These are phyloP conservation scores for Masnerella sp. DNA, from an alignment of 2,888 invertebrate genomes.

Conservation along the genomic window DNA sequence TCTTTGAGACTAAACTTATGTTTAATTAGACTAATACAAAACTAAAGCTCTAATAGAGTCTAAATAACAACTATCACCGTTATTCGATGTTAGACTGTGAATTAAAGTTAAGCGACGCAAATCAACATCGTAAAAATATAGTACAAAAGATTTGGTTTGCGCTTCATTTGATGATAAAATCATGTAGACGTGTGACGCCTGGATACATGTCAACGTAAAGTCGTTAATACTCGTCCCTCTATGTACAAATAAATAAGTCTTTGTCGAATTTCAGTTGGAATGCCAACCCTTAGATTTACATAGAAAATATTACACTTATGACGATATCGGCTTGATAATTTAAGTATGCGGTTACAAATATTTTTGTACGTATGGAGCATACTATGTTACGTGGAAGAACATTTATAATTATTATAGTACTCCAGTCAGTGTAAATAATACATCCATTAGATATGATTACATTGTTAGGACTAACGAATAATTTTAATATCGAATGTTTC, in stretches of 20 bases:
- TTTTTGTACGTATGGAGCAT: constrained; percentile 51
- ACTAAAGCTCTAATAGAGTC: constrained; percentile 2
- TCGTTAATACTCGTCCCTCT: constrained; percentile 15
- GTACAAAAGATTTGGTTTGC: constrained; percentile 10
- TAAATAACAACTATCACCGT: constrained; percentile 10
- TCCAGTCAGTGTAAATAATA: constrained; percentile 48
- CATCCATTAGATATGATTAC: constrained; percentile 48
- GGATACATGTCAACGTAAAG: constrained; percentile 34
- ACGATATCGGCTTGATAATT: constrained; percentile 45
- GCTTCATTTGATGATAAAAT: constrained; percentile 14
- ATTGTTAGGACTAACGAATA: constrained; percentile 41
- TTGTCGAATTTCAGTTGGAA: constrained; percentile 30
- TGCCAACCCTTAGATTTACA: constrained; percentile 33
- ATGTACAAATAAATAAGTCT: constrained; percentile 49
- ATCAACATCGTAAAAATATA: constrained; percentile 2
- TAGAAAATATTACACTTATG: constrained; percentile 51
- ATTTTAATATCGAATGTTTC: constrained; percentile 44
- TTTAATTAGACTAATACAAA: constrained; percentile 4
- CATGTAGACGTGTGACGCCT: constrained; percentile 32
- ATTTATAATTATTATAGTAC: constrained; percentile 42
- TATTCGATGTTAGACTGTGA: constrained; percentile 8
- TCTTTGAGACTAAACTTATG: constrained; percentile 47
- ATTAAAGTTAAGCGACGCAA: no score
- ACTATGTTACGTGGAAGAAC: constrained; percentile 48
- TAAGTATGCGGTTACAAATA: constrained; percentile 42